Evolutionary conservation across 2,113 vertebrate genomes (phyloP).

Genomic region (Malurus melanocephalus): DNA sequence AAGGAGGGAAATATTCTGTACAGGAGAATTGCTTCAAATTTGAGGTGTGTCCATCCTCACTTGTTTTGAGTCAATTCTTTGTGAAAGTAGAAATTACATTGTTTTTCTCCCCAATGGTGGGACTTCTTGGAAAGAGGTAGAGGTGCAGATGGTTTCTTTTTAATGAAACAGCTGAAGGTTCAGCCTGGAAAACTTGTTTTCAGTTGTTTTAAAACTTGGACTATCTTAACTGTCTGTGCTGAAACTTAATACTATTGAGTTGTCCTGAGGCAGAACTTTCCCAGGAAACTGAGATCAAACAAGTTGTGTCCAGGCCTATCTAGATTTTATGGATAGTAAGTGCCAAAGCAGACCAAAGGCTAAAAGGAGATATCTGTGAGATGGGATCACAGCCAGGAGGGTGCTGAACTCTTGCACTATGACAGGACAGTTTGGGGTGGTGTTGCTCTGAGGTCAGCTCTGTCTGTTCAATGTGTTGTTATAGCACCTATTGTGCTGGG

Average conservation of each 20-base stretch:
- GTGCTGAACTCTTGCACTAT: background rate
- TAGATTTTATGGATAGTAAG: background rate
- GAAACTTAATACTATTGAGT: background rate
- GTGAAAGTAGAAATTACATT: background rate
- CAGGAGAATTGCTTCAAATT: background rate
- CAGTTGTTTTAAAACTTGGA: background rate
- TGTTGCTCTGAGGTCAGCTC: background rate
- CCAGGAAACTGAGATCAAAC: background rate
- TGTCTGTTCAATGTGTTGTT: background rate
- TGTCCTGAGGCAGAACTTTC: background rate
- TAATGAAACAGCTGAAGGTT: background rate
- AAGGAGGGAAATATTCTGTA: background rate
- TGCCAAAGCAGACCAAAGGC: background rate
- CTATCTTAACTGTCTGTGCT: background rate
- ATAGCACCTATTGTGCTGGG: background rate
- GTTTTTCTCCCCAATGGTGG: background rate
- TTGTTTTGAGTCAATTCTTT: background rate
- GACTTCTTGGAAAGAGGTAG: background rate
- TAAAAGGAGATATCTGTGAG: background rate
- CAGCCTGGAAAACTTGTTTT: background rate
- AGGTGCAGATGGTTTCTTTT: background rate
- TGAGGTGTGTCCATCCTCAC: background rate
- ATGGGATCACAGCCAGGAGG: background rate
- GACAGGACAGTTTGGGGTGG: background rate
- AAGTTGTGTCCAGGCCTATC: background rate